phyloP scores from a whole-genome alignment of 2,113 vertebrate genomes.

The Toxotes chatareus region DNA sequence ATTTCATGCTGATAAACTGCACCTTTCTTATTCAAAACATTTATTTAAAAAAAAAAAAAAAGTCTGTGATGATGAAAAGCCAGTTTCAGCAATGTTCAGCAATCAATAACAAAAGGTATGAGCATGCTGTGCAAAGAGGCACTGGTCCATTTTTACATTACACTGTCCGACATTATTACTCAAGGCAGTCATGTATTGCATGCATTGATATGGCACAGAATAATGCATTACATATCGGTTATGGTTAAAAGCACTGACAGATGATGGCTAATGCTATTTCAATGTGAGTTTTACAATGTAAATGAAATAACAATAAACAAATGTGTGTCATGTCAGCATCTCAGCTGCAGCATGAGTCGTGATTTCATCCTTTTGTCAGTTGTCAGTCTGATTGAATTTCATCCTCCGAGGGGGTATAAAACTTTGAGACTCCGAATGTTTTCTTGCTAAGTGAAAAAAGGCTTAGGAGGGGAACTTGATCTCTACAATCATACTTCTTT shows the following conservation, averaged over 20 bases:
- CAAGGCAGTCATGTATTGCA: constrained; percentile 26
- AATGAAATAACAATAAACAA: constrained; percentile 66
- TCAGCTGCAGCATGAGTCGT: constrained; percentile 18
- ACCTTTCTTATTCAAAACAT: constrained; percentile 56
- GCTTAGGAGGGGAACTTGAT: constrained; percentile 26
- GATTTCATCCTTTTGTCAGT: constrained; percentile 25
- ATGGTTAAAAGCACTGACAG: constrained; percentile 47
- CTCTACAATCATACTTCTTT: constrained; percentile 7
- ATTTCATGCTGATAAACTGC: constrained; percentile 60
- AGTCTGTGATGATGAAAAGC: constrained; percentile 14
- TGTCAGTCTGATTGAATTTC: constrained; percentile 14
- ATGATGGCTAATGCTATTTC: constrained; percentile 27
- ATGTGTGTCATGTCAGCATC: constrained; percentile 46
- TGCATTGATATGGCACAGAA: constrained; percentile 31
- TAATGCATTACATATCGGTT: constrained; percentile 40
- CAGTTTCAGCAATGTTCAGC: constrained; percentile 1
- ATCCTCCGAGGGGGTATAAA: neutral
- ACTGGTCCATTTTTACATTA: neutral
- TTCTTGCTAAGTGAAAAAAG: constrained; percentile 3
- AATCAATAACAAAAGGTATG: constrained; percentile 13
- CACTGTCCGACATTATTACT: constrained; percentile 17
- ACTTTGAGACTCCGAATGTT: constrained; percentile 18
- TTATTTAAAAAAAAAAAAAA: constrained; percentile 21
- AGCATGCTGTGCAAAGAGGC: constrained; percentile 26
- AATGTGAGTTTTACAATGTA: constrained; percentile 50